Conservation (phyloP, 2,888 invertebrate species). For the Drosophila dives region DNA sequence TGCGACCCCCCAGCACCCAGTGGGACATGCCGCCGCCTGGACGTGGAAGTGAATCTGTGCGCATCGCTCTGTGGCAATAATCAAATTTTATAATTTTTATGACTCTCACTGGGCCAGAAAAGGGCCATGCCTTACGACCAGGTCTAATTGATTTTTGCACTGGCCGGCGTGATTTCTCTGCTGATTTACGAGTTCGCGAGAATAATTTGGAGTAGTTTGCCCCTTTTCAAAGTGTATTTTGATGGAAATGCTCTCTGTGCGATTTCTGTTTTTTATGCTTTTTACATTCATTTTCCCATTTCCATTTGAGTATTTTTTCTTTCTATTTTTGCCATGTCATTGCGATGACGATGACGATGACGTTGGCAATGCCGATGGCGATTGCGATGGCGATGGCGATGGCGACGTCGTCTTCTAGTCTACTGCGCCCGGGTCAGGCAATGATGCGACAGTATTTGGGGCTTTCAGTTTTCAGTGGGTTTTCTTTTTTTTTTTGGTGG, state of each 20-base stretch:
- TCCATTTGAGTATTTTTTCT: not conserved
- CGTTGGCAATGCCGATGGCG: conserved; percentile 55
- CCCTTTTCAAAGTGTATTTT: not conserved
- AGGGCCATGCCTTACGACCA: conserved; percentile 48
- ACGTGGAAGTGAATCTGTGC: conserved; percentile 63
- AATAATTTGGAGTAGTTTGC: conserved; percentile 3
- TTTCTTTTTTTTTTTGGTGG: conserved; percentile 1
- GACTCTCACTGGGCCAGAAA: conserved; percentile 69
- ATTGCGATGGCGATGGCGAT: conserved; percentile 34
- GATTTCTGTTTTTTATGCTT: conserved; percentile 13
- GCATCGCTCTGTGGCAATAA: conserved; percentile 75
- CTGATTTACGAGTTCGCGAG: conserved; percentile 38
- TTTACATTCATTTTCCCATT: conserved; percentile 5
- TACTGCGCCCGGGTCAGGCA: conserved; percentile 60
- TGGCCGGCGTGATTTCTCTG: conserved; percentile 54
- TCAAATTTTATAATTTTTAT: conserved; percentile 83
- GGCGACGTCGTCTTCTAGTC: conserved; percentile 74
- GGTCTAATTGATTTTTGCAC: conserved; percentile 73
- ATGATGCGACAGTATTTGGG: conserved; percentile 72
- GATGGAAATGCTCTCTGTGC: conserved; percentile 18
- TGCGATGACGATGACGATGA: conserved; percentile 23
- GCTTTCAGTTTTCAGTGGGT: conserved; percentile 24
- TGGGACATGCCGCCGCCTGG: conserved; percentile 39
- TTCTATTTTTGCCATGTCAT: conserved; percentile 39
- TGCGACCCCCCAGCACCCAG: conserved; percentile 29